phyloP scores from a whole-genome alignment of 1,140 invertebrate genomes.

The Goniozus legneri region DNA sequence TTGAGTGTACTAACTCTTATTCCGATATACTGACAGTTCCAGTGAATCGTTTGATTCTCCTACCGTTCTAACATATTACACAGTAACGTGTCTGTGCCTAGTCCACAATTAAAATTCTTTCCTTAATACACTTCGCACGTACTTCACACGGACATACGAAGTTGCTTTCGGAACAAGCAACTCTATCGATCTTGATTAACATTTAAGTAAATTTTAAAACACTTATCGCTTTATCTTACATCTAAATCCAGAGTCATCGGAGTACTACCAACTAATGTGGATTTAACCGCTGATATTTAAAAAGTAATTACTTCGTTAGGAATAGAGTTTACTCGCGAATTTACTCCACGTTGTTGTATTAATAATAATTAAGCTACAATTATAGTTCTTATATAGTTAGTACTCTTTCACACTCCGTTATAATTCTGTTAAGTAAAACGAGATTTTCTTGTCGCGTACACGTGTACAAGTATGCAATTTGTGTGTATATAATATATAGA shows the following conservation, averaged over 20 bases:
- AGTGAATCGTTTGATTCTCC: too few relatives aligned
- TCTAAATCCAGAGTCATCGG: conserved; percentile 13
- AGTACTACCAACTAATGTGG: background rate
- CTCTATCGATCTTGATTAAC: conserved; percentile 24
- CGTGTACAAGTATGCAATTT: background rate
- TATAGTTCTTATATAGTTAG: conserved; percentile 1
- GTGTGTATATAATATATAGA: background rate
- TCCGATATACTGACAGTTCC: conserved; percentile 9
- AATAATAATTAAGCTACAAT: conserved; percentile 7
- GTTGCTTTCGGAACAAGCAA: background rate
- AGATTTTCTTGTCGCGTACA: background rate
- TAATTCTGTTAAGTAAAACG: conserved; percentile 1
- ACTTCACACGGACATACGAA: too few relatives aligned
- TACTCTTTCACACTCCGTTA: background rate
- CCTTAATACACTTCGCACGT: too few relatives aligned
- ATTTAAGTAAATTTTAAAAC: conserved; percentile 35
- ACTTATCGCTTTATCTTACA: conserved; percentile 22
- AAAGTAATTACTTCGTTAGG: conserved; percentile 21
- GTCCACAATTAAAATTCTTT: too few relatives aligned
- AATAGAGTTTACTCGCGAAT: conserved; percentile 27
- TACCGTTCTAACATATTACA: too few relatives aligned
- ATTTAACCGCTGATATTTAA: background rate
- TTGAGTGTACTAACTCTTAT: background rate
- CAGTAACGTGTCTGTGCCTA: too few relatives aligned
- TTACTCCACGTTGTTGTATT: background rate